Evolutionary conservation across 2,113 vertebrate species (phyloP).

Genomic region (Ranitomeya imitator): DNA sequence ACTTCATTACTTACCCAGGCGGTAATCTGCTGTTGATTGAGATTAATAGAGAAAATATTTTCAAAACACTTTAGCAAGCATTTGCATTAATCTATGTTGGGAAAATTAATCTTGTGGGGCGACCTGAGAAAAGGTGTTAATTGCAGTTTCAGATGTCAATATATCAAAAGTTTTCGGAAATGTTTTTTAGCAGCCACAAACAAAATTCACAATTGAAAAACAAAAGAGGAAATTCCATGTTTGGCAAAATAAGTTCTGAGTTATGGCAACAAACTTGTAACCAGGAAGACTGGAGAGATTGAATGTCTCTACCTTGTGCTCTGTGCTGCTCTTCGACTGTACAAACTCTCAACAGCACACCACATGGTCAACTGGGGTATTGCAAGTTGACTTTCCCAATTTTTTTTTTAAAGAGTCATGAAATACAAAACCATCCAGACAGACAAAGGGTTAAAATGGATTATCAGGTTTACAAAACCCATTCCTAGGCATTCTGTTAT

Average conservation of each 20-base stretch:
- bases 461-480: neutral
- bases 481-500: neutral
- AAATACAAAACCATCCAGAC: too few species aligned
- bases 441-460: neutral
- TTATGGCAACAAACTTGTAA: slow-evolving; percentile 1
- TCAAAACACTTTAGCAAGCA: slow-evolving; percentile 61
- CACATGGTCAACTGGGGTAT: neutral
- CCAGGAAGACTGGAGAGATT: neutral
- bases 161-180: slow-evolving; percentile 62
- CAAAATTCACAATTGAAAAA: slow-evolving; percentile 15
- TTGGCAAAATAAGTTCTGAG: neutral
- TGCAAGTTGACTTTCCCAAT: neutral
- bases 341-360: neutral
- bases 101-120: slow-evolving; percentile 67
- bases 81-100: slow-evolving; percentile 68
- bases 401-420: neutral
- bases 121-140: slow-evolving; percentile 66
- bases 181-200: neutral
- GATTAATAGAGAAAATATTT: slow-evolving; percentile 73
- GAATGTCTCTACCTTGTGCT: neutral
- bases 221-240: slow-evolving; percentile 3
- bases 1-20: slow-evolving; percentile 64
- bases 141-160: slow-evolving; percentile 61
- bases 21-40: slow-evolving; percentile 64
- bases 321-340: neutral